Conservation (phyloP, 2,888 invertebrate species). For the Acanthacorydalis orientalis region DNA sequence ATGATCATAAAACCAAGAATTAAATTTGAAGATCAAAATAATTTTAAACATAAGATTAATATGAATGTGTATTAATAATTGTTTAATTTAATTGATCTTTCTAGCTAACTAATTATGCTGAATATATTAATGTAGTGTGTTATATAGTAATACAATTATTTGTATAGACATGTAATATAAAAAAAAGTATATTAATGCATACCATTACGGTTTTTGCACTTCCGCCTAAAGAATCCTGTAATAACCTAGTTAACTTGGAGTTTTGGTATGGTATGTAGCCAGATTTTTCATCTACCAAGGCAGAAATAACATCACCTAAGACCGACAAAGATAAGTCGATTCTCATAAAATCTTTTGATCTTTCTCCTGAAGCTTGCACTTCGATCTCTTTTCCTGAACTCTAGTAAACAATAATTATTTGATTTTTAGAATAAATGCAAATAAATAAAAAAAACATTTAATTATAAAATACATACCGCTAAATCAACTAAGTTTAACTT, state of each 20-base stretch:
- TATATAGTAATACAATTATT: no score
- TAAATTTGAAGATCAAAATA: no score
- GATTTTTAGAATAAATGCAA: neutral
- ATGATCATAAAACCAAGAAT: no score
- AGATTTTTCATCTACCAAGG: slow-evolving; percentile 91
- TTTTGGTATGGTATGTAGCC: slow-evolving; percentile 96
- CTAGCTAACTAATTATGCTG: no score
- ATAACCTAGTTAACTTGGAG: slow-evolving; percentile 82
- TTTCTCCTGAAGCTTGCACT: slow-evolving; percentile 84
- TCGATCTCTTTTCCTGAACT: slow-evolving; percentile 96
- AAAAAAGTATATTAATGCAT: slow-evolving; percentile 13
- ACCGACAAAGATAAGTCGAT: slow-evolving; percentile 96
- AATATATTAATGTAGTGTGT: no score
- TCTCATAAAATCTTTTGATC: slow-evolving; percentile 92
- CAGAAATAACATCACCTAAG: slow-evolving; percentile 95
- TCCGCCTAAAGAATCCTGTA: slow-evolving; percentile 95
- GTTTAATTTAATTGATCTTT: neutral
- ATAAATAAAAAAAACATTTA: neutral
- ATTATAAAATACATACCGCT: slow-evolving; percentile 40
- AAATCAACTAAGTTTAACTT: slow-evolving; percentile 95
- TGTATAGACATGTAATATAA: no score
- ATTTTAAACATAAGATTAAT: no score
- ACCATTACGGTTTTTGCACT: slow-evolving; percentile 93
- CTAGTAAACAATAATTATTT: slow-evolving; percentile 25
- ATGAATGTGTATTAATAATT: neutral